Percentiles rank a stretch among this genome's conserved stretches.
Evolutionary conservation across 2,888 invertebrate species (phyloP).

Genomic region (Heteromurus nitidus): DNA sequence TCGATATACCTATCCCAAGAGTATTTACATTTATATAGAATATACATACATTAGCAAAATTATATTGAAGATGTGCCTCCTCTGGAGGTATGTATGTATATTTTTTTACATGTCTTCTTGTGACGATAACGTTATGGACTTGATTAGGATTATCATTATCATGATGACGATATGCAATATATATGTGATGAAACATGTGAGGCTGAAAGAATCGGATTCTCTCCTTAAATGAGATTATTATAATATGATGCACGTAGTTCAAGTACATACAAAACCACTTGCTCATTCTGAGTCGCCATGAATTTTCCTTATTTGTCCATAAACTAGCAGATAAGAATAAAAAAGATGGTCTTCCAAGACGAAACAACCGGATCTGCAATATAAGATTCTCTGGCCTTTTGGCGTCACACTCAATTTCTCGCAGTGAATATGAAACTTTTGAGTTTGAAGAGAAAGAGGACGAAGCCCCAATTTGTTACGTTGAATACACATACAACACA

Average conservation of each 20-base stretch:
- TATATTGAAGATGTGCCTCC: neutral
- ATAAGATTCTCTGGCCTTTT: neutral
- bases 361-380: conserved; percentile 18
- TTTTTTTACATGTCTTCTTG: neutral
- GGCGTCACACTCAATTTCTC: neutral
- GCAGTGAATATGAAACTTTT: neutral
- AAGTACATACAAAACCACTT: conserved; percentile 15
- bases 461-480: too few relatives aligned
- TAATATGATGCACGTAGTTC: neutral
- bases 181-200: conserved; percentile 25
- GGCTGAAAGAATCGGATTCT: conserved; percentile 25
- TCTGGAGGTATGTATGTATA: neutral
- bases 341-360: neutral
- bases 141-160: conserved; percentile 28
- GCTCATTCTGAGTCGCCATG: neutral
- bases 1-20: too few relatives aligned
- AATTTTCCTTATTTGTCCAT: conserved; percentile 51
- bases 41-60: neutral
- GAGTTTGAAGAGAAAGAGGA: too few relatives aligned
- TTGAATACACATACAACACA: too few relatives aligned
- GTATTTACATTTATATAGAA: neutral
- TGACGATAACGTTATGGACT: conserved; percentile 14
- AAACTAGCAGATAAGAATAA: conserved; percentile 42
- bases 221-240: neutral
- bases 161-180: conserved; percentile 25